A percentile compares a stretch with the other conserved stretches of the same genome.
These are phyloP conservation scores for Pterostichus niger DNA, from an alignment of 2,888 invertebrate genomes.

Conservation along the genomic window DNA sequence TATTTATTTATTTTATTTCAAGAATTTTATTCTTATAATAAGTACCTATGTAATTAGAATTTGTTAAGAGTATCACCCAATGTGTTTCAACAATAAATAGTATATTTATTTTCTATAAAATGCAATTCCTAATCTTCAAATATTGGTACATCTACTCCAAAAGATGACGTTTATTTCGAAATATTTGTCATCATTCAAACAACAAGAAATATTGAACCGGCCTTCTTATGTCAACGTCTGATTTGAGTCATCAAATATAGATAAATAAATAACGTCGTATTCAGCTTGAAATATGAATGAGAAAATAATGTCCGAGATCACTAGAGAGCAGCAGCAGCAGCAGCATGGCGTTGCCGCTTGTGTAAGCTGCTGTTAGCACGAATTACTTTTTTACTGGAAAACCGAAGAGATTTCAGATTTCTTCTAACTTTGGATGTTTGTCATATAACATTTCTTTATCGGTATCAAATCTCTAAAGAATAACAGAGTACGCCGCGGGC, in stretches of 20 bases:
- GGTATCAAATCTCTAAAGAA: slow-evolving; percentile 15
- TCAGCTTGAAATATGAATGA: slow-evolving; percentile 19
- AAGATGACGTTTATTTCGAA: no score
- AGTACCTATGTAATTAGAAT: no score
- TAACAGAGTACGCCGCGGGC: slow-evolving; percentile 5
- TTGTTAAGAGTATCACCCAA: no score
- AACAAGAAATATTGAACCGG: no score
- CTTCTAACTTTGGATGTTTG: not conserved
- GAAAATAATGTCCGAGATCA: slow-evolving; percentile 21
- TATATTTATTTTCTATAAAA: no score
- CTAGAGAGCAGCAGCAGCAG: not conserved
- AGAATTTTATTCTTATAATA: no score
- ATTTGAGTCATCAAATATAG: not conserved
- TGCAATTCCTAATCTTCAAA: no score
- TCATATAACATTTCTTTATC: slow-evolving; percentile 8
- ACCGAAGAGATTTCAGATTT: not conserved
- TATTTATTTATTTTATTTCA: no score
- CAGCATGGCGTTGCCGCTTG: not conserved
- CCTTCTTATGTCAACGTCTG: no score
- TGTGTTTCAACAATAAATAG: no score
- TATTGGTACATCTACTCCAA: no score
- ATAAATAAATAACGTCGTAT: slow-evolving; percentile 13
- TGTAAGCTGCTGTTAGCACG: slow-evolving; percentile 16
- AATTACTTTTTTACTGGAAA: slow-evolving; percentile 9
- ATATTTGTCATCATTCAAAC: no score